Conservation (phyloP, 2,113 vertebrate genomes). For the Mus musculus region DNA sequence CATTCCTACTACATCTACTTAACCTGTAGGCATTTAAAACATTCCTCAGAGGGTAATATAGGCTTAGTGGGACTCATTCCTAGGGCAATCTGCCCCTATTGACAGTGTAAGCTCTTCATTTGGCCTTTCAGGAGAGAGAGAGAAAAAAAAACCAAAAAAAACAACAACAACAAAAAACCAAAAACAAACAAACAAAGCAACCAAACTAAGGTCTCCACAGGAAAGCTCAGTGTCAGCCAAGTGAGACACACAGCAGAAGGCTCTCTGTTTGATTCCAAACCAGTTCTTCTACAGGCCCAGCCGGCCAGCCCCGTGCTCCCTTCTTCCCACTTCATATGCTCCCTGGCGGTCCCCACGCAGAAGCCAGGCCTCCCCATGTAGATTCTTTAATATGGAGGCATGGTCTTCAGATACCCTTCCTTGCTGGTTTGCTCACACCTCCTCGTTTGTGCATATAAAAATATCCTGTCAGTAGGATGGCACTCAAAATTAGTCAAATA, state of each 20-base stretch:
- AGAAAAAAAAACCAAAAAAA: too few species aligned
- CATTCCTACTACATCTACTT: not conserved
- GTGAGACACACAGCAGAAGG: slow-evolving; percentile 63
- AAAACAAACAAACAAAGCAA: too few species aligned
- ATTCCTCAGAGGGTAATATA: not conserved
- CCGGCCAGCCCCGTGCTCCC: slow-evolving; percentile 5
- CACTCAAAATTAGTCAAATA: slow-evolving; percentile 15
- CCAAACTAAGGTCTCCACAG: slow-evolving; percentile 24
- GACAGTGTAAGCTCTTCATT: not conserved
- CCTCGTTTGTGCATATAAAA: slow-evolving; percentile 35
- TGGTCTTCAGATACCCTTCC: slow-evolving; percentile 51
- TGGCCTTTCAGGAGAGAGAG: slow-evolving; percentile 16
- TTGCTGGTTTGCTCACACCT: slow-evolving; percentile 50
- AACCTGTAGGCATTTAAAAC: not conserved
- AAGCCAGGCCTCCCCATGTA: slow-evolving; percentile 30
- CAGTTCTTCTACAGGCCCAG: slow-evolving; percentile 13
- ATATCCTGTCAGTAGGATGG: slow-evolving; percentile 26
- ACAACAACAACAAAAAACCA: not conserved
- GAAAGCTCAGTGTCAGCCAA: slow-evolving; percentile 42
- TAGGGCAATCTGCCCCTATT: not conserved
- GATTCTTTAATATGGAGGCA: not conserved
- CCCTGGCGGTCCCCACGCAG: not conserved
- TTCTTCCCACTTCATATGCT: not conserved
- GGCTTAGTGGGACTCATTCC: not conserved
- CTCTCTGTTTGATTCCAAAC: slow-evolving; percentile 64